Evolutionary conservation across 2,797 vertebrate species (phyloP), one percentile per base, ranked within the genome.

Genomic region (Acrocephalus scirpaceus): DNA sequence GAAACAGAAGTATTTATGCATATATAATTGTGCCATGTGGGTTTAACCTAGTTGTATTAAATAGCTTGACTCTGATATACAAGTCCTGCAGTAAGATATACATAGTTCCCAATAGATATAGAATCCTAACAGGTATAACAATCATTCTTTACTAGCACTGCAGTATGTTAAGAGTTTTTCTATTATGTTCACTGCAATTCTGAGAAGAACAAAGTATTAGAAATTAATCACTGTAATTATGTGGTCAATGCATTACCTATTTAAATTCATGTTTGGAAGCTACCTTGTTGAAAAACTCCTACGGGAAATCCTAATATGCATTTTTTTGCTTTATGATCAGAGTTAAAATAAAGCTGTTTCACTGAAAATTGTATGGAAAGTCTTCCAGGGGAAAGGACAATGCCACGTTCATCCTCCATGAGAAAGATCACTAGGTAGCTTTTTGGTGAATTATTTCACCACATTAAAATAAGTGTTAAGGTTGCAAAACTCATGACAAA

Each of bases 221-320:
- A 91, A 93, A 70, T 81, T 16, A 93, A 89, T 94, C 78, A 86
- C 30, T 85, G 2, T 78, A 78, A 64, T 86, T 93, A 87, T 83
- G 13, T 79, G 74, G 40, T 85, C 75, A 79, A 25, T 64, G 36
- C 14, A 67, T 90, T 90, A 57, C 27, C 23, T 82, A 34, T 96
- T 88, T 75, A 91, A 80, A 92, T 87, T 74, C 30, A 27, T 83
- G 22, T 85, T 93, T 90, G 74, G 58, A 85, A 92, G 42, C 8
- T 80, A 47, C 18, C 58, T 92, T 86, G 32, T 42, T 88, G 27
- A 88, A 77, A 86, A 91, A 66, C 76, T 86, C 72, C 88, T 73
- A 45, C 17, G 8, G 36, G n/a, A 77, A 92, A 89, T 87, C 25
- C 36, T 69, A 64, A 62, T 75, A 56, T 8, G 47, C 5, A 2